Evolutionary conservation across 2,113 vertebrate species (phyloP).

Genomic region (Oenanthe oenanthe): DNA sequence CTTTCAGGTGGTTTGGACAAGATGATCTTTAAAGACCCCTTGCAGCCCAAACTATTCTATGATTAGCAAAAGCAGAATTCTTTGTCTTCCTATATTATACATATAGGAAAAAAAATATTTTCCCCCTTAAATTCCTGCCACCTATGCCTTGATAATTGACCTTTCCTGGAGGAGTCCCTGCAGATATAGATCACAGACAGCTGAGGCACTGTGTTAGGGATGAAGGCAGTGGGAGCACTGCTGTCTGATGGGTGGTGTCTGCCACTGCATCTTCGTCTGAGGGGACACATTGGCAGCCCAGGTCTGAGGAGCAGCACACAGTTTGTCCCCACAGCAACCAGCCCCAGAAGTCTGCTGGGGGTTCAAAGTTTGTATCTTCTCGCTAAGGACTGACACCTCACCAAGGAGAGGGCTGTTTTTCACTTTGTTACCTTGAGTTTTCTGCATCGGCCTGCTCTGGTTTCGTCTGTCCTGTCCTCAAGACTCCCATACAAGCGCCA

Average conservation of each 20-base stretch:
- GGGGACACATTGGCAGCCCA: accelerated
- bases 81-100: not conserved
- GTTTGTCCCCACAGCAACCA: not conserved
- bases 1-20: not conserved
- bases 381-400: accelerated
- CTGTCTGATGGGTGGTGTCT: not conserved
- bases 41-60: not conserved
- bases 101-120: not conserved
- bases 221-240: accelerated
- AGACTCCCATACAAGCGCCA: accelerated
- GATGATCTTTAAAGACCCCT: not conserved
- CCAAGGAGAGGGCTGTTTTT: not conserved
- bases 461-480: not conserved
- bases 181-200: not conserved
- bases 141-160: not conserved
- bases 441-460: not conserved
- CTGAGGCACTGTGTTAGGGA: not conserved
- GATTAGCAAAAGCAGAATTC: not conserved
- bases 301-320: not conserved
- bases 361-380: not conserved
- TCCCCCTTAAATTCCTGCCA: not conserved
- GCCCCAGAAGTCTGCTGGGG: not conserved
- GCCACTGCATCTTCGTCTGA: too few relatives aligned
- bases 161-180: not conserved
- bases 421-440: not conserved